phyloP scores from a whole-genome alignment of 1,140 invertebrate species.

The Drosophila serrata region DNA sequence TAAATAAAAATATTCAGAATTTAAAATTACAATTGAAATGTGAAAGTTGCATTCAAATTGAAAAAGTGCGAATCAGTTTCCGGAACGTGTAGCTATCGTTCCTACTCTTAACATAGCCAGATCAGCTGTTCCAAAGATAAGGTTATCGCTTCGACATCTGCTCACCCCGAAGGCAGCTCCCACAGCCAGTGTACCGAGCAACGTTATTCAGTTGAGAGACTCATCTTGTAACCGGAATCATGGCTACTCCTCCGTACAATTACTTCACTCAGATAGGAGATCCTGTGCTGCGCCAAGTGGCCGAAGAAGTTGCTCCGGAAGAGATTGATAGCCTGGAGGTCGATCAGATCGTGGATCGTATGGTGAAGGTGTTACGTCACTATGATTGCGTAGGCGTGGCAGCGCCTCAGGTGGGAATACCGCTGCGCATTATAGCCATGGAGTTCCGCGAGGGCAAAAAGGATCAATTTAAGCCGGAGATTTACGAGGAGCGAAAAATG shows the following conservation, averaged over 20 bases:
- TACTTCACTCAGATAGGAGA: constrained; percentile 90
- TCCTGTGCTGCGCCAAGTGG: constrained; percentile 87
- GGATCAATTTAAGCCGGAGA: constrained; percentile 80
- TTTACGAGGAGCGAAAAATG: constrained; percentile 86
- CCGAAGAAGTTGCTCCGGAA: constrained; percentile 86
- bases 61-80: neutral
- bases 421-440: constrained; percentile 89
- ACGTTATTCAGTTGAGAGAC: neutral
- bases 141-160: constrained; percentile 14
- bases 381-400: constrained; percentile 89
- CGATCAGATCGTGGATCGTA: constrained; percentile 86
- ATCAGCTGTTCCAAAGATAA: constrained; percentile 49
- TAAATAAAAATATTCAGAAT: neutral
- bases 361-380: constrained; percentile 87
- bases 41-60: neutral
- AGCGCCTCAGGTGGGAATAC: constrained; percentile 90
- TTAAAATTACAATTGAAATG: neutral
- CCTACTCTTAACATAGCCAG: neutral
- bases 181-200: constrained; percentile 12
- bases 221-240: neutral
- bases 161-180: neutral
- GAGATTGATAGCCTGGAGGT: constrained; percentile 87
- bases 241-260: constrained; percentile 86
- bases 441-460: constrained; percentile 86
- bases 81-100: neutral